Base-by-base conservation (phyloP, 2,797 vertebrate genomes). In the Rousettus madagascariensis region DNA sequence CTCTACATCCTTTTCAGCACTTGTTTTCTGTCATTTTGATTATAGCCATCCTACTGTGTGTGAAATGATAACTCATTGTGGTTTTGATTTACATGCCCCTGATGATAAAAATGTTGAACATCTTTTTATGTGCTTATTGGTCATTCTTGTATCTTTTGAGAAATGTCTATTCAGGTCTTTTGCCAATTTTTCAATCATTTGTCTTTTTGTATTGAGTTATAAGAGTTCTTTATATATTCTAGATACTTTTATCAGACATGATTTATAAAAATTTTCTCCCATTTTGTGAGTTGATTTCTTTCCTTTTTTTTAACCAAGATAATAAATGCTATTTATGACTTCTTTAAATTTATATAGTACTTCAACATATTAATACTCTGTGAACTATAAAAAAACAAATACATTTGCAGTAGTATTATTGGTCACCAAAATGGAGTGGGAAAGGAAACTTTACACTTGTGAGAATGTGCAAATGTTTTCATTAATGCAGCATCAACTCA, bases 241-340 rank as follows among this genome's bases (percentile, higher is more conserved):
- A 71, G 68, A 71, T 71, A 41, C 68, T 71, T 41, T 26, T 28
- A 71, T 43, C 38, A 41, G 38, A 71, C 24, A 43, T 71, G 68
- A 43, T 41, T 41, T 41, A 69, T 24, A 28, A 71, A 43, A 41
- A 41, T 28, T 43, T 43, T 71, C 12, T 43, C 24, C 38, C 66
- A 69, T 69, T 71, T 71, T 71, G 38, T 71, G 68, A 13, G 12
- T 71, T 41, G 68, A 24, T 12, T 71, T 71, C 68, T 71, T 15
- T 49, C 15, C 38, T 38, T 38, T 38, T 49, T 49, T 49, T 49
- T 49, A 49, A 97, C 97, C 97, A 98, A 98, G 97, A 95, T 98
- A 98, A 98, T 98, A 98, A 98, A 98, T 97, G 96, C 92, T 68
- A 55, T 98, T 98, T 98, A 98, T 98, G 96, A 96, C 86, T 63